phyloP scores from a whole-genome alignment of 2,797 vertebrate genomes.

The Anguilla marmorata region DNA sequence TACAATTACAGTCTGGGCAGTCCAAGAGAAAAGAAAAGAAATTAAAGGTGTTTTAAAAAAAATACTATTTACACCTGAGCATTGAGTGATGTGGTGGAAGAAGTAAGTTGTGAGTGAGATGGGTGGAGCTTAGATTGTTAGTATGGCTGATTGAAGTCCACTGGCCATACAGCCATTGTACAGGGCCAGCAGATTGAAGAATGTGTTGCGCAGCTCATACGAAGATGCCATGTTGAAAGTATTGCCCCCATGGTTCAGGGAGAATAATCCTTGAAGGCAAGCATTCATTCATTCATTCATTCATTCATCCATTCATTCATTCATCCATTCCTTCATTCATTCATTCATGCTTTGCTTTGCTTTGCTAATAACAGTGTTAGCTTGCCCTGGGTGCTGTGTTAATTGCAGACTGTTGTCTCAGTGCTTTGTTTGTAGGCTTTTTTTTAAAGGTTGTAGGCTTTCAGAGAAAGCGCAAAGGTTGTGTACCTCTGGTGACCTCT shows the following conservation, averaged over 20 bases:
- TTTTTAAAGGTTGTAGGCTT: not conserved
- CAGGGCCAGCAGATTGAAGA: not conserved
- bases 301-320: too few species aligned
- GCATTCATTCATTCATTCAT: not conserved
- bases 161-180: not conserved
- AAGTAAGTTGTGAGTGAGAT: not conserved
- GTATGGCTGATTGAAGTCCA: not conserved
- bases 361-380: conserved; percentile 5
- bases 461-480: not conserved
- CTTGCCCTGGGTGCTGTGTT: not conserved
- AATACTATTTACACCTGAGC: not conserved
- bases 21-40: not conserved
- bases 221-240: not conserved
- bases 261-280: not conserved
- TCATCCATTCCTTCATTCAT: too few species aligned
- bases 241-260: not conserved
- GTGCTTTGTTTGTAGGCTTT: not conserved
- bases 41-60: not conserved
- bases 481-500: not conserved
- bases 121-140: not conserved
- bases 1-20: not conserved
- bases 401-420: not conserved
- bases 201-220: not conserved
- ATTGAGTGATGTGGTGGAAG: not conserved
- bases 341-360: too few species aligned